Base-by-base conservation (phyloP, 30 jellyfish, hydroid and myxozoan species). In the Euphysa ruthae region DNA sequence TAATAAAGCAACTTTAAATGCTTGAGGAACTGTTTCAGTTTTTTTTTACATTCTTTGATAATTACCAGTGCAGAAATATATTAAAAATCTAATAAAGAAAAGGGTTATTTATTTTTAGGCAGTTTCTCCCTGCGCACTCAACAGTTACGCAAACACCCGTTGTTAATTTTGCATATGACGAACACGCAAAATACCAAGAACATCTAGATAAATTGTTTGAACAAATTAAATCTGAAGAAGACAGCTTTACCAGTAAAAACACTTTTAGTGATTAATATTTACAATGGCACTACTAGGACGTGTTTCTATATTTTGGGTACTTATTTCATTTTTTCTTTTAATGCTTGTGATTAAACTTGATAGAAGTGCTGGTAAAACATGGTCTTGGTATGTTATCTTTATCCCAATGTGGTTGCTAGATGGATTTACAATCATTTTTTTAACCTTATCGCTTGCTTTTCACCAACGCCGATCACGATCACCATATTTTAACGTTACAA, bases 321-420 rank as follows among this genome's bases (percentile, higher is more conserved):
- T 86, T 27, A 58, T 63, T 23, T 52, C 93, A 28, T 64, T 86
- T 1, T 86, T 86, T 50, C 32, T 86, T 7, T 73, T 73, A 15
- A 52, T 73, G 49, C 65, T 84, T 69, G 96, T 86, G 2, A 33
- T 86, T 13, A 83, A 79, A 23, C 82, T 86, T 23, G 96, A 86
- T 49, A 49, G 91, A 14, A 43, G 69, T 13, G 43, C 69, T 22
- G 75, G 69, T 14, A 78, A 78, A 52, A 73, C 31, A 3, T 86
- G 94, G 94, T 70, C 74, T 0, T 86, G 96, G 96, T 86, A 66
- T 50, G 63, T 86, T 58, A 90, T 86, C 19, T 86, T 86, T 35
- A 70, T 78, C 29, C 96, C 96, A 10, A 62, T 86, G 12, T 86
- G 96, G 96, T 54, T 86, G 43, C 61, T 78, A 21, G 93, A 86